Evolutionary conservation across 2,888 invertebrate genomes (phyloP).

Genomic region (Barypeithes pellucidus): DNA sequence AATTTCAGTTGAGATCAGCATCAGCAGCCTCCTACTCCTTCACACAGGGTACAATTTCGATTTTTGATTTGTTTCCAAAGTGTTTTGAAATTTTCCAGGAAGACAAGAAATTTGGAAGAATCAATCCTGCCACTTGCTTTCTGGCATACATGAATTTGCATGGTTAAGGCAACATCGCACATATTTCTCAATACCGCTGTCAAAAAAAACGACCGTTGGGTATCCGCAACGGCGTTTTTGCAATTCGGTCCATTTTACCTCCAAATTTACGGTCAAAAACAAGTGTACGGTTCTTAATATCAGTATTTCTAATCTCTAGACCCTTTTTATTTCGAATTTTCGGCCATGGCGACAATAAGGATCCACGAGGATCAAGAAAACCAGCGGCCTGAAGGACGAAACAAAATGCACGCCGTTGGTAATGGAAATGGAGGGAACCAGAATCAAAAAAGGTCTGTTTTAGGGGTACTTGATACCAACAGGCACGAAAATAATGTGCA

Average conservation of each 20-base stretch:
- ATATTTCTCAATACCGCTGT: slow-evolving; percentile 12
- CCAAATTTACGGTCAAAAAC: slow-evolving; percentile 39
- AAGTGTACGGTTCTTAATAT: slow-evolving; percentile 3
- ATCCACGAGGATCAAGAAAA: slow-evolving; percentile 88
- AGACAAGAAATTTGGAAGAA: too few species aligned
- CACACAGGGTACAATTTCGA: too few species aligned
- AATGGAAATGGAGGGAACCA: slow-evolving; percentile 52
- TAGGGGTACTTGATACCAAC: slow-evolving; percentile 74
- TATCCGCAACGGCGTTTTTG: slow-evolving; percentile 35
- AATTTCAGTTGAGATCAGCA: too few species aligned
- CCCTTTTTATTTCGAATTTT: not conserved
- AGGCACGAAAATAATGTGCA: slow-evolving; percentile 45
- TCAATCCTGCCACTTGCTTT: not conserved
- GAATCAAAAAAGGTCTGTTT: slow-evolving; percentile 76
- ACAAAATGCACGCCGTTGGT: slow-evolving; percentile 67
- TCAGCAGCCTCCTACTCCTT: too few species aligned
- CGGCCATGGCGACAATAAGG: slow-evolving; percentile 80
- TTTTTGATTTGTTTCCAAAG: too few species aligned
- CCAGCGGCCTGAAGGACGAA: slow-evolving; percentile 69
- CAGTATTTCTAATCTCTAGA: not conserved
- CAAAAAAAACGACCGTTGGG: slow-evolving; percentile 49
- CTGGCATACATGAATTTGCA: not conserved
- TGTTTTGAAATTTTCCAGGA: too few species aligned
- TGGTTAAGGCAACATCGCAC: not conserved
- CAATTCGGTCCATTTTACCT: slow-evolving; percentile 41